Evolutionary conservation across 2,888 invertebrate genomes (phyloP), one percentile per base, ranked within the genome.

Genomic region (Ormyrus labotus): DNA sequence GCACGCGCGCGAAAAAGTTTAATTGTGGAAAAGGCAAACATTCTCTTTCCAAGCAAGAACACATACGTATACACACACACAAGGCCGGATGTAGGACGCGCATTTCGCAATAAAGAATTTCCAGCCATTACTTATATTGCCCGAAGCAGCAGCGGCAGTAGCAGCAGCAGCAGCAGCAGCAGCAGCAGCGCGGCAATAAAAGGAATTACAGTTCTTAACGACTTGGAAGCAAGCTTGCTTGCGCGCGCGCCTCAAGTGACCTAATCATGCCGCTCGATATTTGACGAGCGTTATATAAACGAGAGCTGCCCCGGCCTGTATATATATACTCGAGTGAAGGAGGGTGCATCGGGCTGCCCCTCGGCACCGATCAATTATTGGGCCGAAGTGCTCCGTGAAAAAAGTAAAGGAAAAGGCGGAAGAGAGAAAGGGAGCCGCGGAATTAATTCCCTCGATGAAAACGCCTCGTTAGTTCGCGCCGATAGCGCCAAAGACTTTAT

Each of bases 121-220:
- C 55, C 8, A 60, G 69, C 48, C 65, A 65, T 78, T 61, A 60
- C 45, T 58, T 67, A 34, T 61, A 78, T 13, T 58, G 64, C 55
- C 34, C 10, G 50, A 9, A 47, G 67, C 48, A 64, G 47, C 34
- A 63, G 76, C 13, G 19, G 45, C 55, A 13, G 51, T 19, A 19
- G 19, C 19, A 19, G 19, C 19, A 19, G 19, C 19, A 19, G 19
- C 19, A 19, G 19, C 19, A 19, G 19, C 19, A 19, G n/a, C 55
- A 61, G 51, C 61, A 11, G 61, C 67, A 11, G 64, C 61, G 47
- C 58, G 67, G 78, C 81, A 82, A 83, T 83, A 84, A 82, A 84
- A 80, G 73, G 81, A 83, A 83, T 83, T 83, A 79, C 80, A 78
- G 78, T 83, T 81, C 65, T 80, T 71, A 82, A 83, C 81, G 82